Evolutionary conservation across 2,113 vertebrate species (phyloP).

Genomic region (Trogon surrucura): DNA sequence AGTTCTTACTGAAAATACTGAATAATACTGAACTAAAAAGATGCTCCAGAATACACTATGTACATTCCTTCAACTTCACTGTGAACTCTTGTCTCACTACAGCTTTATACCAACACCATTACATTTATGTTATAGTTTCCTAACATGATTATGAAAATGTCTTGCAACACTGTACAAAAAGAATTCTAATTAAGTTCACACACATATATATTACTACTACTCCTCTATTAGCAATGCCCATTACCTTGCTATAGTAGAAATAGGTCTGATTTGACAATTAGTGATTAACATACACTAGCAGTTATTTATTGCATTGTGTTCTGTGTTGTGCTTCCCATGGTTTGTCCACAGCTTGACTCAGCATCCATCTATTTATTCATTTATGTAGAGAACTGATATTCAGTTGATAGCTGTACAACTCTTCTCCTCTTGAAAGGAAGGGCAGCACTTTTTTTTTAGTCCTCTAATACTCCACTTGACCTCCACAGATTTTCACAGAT

Average conservation of each 20-base stretch:
- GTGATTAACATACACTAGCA: neutral
- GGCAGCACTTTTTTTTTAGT: neutral
- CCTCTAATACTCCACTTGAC: neutral
- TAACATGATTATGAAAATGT: neutral
- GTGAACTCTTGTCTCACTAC: neutral
- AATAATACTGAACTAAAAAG: neutral
- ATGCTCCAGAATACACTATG: neutral
- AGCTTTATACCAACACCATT: neutral
- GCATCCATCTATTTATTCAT: neutral
- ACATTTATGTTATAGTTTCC: neutral
- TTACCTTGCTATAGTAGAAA: neutral
- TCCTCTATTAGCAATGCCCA: neutral
- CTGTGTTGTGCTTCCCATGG: neutral
- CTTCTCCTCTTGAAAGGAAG: neutral
- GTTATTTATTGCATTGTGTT: neutral
- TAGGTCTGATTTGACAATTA: neutral
- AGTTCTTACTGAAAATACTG: neutral
- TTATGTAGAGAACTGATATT: neutral
- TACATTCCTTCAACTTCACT: neutral
- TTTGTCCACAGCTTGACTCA: neutral
- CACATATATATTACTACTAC: neutral
- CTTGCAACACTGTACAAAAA: neutral
- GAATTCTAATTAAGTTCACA: neutral
- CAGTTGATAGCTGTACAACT: neutral
- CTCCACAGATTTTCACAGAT: neutral